Conservation (phyloP, 2,113 vertebrate species). For the Hyla sarda region DNA sequence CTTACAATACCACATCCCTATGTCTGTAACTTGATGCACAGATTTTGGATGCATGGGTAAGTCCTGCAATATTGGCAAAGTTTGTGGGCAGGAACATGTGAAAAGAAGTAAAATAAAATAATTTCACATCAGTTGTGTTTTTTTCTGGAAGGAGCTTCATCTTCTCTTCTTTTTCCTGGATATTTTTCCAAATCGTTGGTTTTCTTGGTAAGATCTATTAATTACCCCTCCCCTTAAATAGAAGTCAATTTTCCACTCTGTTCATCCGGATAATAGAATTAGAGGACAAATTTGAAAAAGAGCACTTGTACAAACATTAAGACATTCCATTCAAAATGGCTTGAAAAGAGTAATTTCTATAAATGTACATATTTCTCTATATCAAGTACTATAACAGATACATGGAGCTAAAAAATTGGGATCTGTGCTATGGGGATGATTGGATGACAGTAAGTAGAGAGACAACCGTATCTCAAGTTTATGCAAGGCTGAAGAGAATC, state of each 20-base stretch:
- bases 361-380: slow-evolving; percentile 14
- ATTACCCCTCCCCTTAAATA: slow-evolving; percentile 59
- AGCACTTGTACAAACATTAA: slow-evolving; percentile 47
- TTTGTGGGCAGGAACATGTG: background rate
- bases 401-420: background rate
- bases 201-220: slow-evolving; percentile 58
- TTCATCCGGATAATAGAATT: slow-evolving; percentile 64
- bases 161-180: background rate
- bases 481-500: background rate
- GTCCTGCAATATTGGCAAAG: background rate
- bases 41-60: too few relatives aligned
- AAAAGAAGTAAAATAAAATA: background rate
- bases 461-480: background rate
- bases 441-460: background rate
- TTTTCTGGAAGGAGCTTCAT: background rate
- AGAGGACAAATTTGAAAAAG: slow-evolving; percentile 33
- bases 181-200: slow-evolving; percentile 52
- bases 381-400: background rate
- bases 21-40: too few relatives aligned
- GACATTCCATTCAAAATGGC: slow-evolving; percentile 15
- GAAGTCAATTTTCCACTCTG: slow-evolving; percentile 67
- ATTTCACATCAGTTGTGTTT: background rate
- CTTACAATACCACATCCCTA: too few relatives aligned
- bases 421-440: background rate
- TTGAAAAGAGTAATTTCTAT: background rate